Evolutionary conservation across 2,797 vertebrate genomes (phyloP).

Genomic region (Perdix hodgsoniae): DNA sequence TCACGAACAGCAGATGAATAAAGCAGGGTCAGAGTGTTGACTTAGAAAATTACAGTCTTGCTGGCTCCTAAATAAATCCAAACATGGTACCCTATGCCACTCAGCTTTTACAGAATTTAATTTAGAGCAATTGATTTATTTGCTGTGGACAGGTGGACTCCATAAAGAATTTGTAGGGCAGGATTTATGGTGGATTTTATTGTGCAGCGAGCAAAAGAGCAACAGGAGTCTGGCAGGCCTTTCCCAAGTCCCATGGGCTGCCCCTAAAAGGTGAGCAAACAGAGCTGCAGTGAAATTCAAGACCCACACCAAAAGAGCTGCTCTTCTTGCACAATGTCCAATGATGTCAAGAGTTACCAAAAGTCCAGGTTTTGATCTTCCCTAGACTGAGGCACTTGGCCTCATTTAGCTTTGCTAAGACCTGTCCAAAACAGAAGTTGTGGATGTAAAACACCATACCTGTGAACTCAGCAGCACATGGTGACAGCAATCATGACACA

Average conservation of each 20-base stretch:
- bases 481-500: background rate
- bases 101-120: constrained; percentile 79
- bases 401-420: background rate
- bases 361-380: background rate
- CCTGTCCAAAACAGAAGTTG: background rate
- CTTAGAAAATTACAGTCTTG: constrained; percentile 81
- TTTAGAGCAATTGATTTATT: constrained; percentile 83
- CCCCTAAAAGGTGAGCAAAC: background rate
- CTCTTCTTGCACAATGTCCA: background rate
- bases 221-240: constrained; percentile 23
- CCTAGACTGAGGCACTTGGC: background rate
- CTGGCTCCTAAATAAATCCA: constrained; percentile 79
- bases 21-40: constrained; percentile 78
- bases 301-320: background rate
- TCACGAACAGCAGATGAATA: constrained; percentile 62
- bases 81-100: constrained; percentile 53
- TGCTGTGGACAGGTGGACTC: constrained; percentile 76
- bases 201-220: constrained; percentile 34
- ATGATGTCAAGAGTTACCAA: background rate
- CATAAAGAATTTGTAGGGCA: constrained; percentile 75
- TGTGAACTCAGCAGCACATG: background rate
- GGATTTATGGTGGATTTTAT: constrained; percentile 70
- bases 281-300: background rate
- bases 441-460: background rate
- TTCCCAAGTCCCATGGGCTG: constrained; percentile 19